These are phyloP conservation scores for Hydrolagus colliei DNA, from an alignment of 2,797 vertebrate genomes.

Conservation along the genomic window DNA sequence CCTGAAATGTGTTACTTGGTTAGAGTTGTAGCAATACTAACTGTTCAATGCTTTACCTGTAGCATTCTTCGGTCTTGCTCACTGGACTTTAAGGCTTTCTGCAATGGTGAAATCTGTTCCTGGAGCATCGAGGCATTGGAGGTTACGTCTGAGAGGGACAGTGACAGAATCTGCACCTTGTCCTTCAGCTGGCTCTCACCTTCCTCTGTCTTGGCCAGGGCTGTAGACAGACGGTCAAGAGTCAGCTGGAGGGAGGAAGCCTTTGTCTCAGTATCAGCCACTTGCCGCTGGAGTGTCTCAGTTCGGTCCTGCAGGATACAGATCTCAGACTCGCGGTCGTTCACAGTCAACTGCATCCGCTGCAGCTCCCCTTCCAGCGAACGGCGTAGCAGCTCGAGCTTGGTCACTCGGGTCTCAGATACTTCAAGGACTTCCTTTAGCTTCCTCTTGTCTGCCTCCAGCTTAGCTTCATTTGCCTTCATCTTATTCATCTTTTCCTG, in stretches of 20 bases:
- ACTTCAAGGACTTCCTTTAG: conserved; percentile 59
- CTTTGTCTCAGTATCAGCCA: conserved; percentile 58
- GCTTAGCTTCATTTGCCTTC: conserved; percentile 46
- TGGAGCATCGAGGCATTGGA: conserved; percentile 48
- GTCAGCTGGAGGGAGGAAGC: conserved; percentile 44
- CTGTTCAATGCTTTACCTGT: conserved; percentile 52
- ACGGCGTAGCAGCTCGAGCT: conserved; percentile 54
- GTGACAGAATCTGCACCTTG: conserved; percentile 53
- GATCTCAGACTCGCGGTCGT: conserved; percentile 57
- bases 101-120: conserved; percentile 58
- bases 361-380: conserved; percentile 64
- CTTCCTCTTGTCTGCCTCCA: conserved; percentile 51
- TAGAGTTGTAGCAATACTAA: no score
- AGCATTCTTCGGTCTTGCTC: conserved; percentile 61
- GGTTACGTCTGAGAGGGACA: conserved; percentile 50
- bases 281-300: conserved; percentile 49
- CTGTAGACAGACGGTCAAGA: conserved; percentile 49
- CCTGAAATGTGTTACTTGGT: no score
- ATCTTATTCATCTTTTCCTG: conserved; percentile 57
- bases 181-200: conserved; percentile 60
- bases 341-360: conserved; percentile 49
- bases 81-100: conserved; percentile 55
- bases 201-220: conserved; percentile 57
- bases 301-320: conserved; percentile 53
- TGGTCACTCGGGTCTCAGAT: conserved; percentile 49